Percentiles rank a stretch among this genome's conserved stretches.
phyloP scores from a whole-genome alignment of 2,797 vertebrate genomes.

The Dryobates pubescens region DNA sequence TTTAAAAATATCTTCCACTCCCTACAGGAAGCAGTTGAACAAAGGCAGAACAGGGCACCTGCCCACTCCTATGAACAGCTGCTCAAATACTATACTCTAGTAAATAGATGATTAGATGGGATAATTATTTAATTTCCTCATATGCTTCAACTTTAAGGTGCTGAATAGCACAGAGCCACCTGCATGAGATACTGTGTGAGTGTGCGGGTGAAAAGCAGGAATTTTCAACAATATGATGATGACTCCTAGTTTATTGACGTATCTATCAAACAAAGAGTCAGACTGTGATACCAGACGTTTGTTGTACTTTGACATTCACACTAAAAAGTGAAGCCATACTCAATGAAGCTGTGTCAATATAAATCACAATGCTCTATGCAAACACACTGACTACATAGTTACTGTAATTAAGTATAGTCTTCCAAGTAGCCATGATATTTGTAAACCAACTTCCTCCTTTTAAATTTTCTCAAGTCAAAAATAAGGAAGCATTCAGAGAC shows the following conservation, averaged over 20 bases:
- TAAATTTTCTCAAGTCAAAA: not conserved
- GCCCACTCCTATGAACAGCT: not conserved
- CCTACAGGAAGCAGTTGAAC: not conserved
- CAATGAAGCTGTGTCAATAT: not conserved
- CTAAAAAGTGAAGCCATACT: not conserved
- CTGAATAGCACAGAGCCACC: not conserved
- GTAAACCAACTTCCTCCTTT: not conserved
- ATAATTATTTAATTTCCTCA: conserved; percentile 58
- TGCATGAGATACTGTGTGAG: not conserved
- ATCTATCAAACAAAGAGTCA: not conserved
- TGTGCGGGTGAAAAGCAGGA: not conserved
- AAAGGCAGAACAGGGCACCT: not conserved
- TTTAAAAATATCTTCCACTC: not conserved
- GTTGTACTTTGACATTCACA: not conserved
- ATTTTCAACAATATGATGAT: not conserved
- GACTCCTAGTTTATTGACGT: not conserved
- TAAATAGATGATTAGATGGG: not conserved
- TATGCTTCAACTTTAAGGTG: conserved; percentile 24
- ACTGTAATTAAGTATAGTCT: not conserved
- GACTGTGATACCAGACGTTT: not conserved
- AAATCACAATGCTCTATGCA: not conserved
- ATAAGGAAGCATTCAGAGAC: not conserved
- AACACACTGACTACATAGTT: not conserved
- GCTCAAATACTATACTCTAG: not conserved
- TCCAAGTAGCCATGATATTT: not conserved